Base-by-base conservation (phyloP, 1,140 invertebrate genomes). In the Bombyx mandarina region DNA sequence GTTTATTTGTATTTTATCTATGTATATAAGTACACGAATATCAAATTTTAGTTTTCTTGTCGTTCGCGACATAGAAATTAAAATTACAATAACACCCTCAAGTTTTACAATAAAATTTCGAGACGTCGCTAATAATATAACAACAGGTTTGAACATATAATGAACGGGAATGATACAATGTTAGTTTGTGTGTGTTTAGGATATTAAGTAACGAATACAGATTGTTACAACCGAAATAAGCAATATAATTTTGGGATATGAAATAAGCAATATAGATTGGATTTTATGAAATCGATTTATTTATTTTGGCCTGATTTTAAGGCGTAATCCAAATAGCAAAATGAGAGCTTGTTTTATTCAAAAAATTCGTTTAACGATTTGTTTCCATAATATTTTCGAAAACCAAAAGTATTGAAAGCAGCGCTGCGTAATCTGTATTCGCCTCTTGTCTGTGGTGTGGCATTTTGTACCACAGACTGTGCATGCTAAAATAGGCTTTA, bases 401-500 rank as follows among this genome's bases (percentile, higher is more conserved):
- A 18, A 10, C 3, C 0, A 10, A 12, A 12, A 2, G 10, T n/a
- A n/a, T 9, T 7, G 7, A 6, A 49, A 3, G 12, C 12, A 6
- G 7, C 12, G 7, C n/a, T 52, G 42, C n/a, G 35, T 48, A 43
- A 56, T 73, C 57, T 71, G 69, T 69, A 61, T 66, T 68, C 59
- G 62, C 8, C 50, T 54, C 56, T 67, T 70, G 66, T 64, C 63
- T 72, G 54, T 71, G 65, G 61, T 58, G 56, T 57, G 50, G 10
- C n/a, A 54, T 45, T 43, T 8, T 8, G 53, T 65, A 67, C 50
- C 61, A 64, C 52, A 63, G 62, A 65, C 56, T 59, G n/a, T 81
- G 82, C 80, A 86, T 83, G 82, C 73, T 61, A 60, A 56, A 42
- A 61, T 69, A 68, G 76, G 79, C 80, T 82, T 79, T 56, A 69